Evolutionary conservation across 2,888 invertebrate genomes (phyloP).

Genomic region (Eupithecia abbreviata): DNA sequence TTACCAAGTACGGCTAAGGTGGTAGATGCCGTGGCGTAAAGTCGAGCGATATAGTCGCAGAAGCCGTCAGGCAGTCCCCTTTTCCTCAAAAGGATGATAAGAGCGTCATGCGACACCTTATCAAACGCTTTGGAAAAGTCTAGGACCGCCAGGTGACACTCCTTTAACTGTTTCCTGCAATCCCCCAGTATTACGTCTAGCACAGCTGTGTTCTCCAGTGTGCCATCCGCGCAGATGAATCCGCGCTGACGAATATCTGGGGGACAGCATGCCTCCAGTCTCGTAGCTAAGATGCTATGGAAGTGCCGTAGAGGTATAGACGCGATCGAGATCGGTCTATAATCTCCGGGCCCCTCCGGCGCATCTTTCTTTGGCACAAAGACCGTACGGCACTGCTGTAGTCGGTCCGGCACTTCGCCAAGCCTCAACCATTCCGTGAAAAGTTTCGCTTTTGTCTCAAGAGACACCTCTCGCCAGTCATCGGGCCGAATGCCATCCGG

Average conservation of each 20-base stretch:
- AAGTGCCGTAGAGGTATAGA: no score
- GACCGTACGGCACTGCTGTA: background rate
- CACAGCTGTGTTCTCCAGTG: no score
- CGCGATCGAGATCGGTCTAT: background rate
- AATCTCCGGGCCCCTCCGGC: background rate
- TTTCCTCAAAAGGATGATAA: constrained; percentile 47
- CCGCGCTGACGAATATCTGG: constrained; percentile 44
- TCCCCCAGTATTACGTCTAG: no score
- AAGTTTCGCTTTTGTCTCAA: background rate
- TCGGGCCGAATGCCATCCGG: background rate
- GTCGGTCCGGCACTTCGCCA: background rate
- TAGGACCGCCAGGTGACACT: no score
- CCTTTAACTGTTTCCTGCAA: no score
- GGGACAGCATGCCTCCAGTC: constrained; percentile 40
- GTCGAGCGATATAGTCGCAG: constrained; percentile 49
- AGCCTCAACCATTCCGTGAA: background rate
- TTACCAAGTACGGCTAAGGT: constrained; percentile 38
- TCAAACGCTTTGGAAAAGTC: no score
- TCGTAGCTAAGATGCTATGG: constrained; percentile 45
- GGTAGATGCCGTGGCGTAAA: constrained; percentile 51
- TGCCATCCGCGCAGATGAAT: no score
- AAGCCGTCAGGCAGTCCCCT: constrained; percentile 55
- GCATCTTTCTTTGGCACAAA: background rate
- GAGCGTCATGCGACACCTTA: no score
- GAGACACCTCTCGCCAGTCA: background rate